Evolutionary conservation across 2,888 invertebrate genomes (phyloP).

Genomic region (Tricholauxania praeusta): DNA sequence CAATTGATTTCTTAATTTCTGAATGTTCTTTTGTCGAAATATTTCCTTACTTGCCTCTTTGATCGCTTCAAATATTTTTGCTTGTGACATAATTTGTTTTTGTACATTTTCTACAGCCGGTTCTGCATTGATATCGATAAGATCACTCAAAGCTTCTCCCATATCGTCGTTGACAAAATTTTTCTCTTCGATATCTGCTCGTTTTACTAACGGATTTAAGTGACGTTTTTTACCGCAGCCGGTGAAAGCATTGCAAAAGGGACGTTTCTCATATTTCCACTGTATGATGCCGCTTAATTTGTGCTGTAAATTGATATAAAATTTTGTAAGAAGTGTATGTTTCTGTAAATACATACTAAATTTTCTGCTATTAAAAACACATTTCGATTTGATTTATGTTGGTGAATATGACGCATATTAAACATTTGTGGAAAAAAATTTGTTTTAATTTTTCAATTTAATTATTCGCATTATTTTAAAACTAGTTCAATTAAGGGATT

Average conservation of each 20-base stretch:
- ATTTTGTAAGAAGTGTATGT: not conserved
- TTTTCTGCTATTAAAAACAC: no score
- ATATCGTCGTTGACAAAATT: slow-evolving; percentile 66
- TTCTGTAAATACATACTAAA: no score
- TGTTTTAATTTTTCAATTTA: no score
- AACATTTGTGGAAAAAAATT: no score
- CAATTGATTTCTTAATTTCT: slow-evolving; percentile 51
- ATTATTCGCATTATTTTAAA: no score
- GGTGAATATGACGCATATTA: no score
- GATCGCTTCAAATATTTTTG: slow-evolving; percentile 79
- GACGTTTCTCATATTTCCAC: slow-evolving; percentile 77
- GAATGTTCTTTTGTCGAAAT: slow-evolving; percentile 71
- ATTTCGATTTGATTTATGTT: no score
- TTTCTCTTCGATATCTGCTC: slow-evolving; percentile 66
- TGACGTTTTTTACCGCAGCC: slow-evolving; percentile 82
- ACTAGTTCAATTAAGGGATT: no score
- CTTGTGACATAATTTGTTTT: slow-evolving; percentile 83
- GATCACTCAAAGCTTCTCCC: slow-evolving; percentile 75
- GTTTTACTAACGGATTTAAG: slow-evolving; percentile 58
- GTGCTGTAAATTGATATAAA: slow-evolving; percentile 52
- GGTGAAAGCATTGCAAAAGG: slow-evolving; percentile 91
- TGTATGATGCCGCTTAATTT: slow-evolving; percentile 62
- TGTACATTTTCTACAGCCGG: slow-evolving; percentile 79
- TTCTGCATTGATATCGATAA: slow-evolving; percentile 74
- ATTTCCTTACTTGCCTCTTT: slow-evolving; percentile 82